Base-by-base conservation (phyloP, 2,113 vertebrate genomes). In the Crotalus tigris region DNA sequence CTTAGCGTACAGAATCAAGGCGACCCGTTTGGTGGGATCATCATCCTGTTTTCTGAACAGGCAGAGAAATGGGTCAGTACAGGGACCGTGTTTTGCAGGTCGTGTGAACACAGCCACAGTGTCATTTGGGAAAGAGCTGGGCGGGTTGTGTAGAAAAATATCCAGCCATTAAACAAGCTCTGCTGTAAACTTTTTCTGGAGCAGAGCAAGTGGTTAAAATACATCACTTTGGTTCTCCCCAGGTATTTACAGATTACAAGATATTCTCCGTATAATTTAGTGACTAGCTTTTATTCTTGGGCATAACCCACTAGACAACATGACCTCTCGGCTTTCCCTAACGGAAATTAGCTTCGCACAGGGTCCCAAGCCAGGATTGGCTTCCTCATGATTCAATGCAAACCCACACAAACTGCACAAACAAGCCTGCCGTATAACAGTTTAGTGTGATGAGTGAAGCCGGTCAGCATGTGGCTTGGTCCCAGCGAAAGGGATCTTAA, bases 191-290 rank as follows among this genome's bases (percentile, higher is more conserved):
- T 81, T 75, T 75, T 19, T 33, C n/a, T 75, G 29, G n/a, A 39
- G 17, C 13, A 75, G 69, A 17, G 4, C 15, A 19, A 33, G 15
- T 39, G 69, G 69, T 39, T 21, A 21, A 39, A 81, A 81, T 3
- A 1, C 12, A 1, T 12, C 54, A 13, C 6, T n/a, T 15, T 3
- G 1, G 8, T 26, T 23, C 4, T 61, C 1, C 24, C 10, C 8
- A 19, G 13, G 1, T 26, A 11, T 2, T 11, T 0, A n/a, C 7
- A 3, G 13, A 51, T 49, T 13, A 26, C 3, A 24, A 19, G 8
- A 26, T 6, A 6, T n/a, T 21, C 13, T 15, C 39, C 15, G 0
- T 19, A 46, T 91, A 4, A 86, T 58, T 8, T 19, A 58, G 11
- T 0, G 1, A 17, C 44, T 86, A 44, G 17, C 13, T 12, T 86